These are phyloP conservation scores for Lasioglossum malachurum DNA, from an alignment of 2,888 invertebrate genomes.

Conservation along the genomic window DNA sequence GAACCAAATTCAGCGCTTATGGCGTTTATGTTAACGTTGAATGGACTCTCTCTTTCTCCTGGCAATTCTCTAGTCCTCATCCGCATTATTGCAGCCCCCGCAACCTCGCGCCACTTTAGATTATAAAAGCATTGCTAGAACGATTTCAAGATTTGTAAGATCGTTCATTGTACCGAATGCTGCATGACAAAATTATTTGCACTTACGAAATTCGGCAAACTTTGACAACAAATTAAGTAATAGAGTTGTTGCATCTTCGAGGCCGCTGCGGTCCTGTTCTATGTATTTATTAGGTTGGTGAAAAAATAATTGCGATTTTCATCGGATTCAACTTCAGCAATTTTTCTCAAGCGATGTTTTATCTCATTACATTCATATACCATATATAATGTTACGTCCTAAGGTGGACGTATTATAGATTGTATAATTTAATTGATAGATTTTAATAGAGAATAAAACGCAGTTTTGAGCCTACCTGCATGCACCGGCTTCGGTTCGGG, in stretches of 20 bases:
- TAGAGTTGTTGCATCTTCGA: constrained; percentile 7
- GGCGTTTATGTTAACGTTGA: neutral
- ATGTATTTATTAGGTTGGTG: neutral
- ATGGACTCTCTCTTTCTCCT: neutral
- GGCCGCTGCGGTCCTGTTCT: constrained; percentile 6
- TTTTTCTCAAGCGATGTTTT: neutral
- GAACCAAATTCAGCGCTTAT: constrained; percentile 44
- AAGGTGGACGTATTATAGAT: too few relatives aligned
- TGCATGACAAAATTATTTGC: neutral
- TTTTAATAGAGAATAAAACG: too few relatives aligned
- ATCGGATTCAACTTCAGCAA: neutral
- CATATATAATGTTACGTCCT: too few relatives aligned
- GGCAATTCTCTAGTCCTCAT: neutral
- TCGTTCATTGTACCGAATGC: neutral
- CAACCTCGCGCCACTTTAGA: neutral
- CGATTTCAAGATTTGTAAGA: neutral
- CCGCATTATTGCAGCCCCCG: neutral
- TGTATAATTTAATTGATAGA: too few relatives aligned
- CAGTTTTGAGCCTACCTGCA: too few relatives aligned
- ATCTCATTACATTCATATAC: neutral
- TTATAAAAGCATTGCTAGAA: neutral
- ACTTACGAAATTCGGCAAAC: neutral
- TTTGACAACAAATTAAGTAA: neutral
- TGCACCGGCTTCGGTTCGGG: too few relatives aligned
- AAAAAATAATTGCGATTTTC: neutral